Conservation (phyloP, 2,888 invertebrate species). For the Apodemia duryi region DNA sequence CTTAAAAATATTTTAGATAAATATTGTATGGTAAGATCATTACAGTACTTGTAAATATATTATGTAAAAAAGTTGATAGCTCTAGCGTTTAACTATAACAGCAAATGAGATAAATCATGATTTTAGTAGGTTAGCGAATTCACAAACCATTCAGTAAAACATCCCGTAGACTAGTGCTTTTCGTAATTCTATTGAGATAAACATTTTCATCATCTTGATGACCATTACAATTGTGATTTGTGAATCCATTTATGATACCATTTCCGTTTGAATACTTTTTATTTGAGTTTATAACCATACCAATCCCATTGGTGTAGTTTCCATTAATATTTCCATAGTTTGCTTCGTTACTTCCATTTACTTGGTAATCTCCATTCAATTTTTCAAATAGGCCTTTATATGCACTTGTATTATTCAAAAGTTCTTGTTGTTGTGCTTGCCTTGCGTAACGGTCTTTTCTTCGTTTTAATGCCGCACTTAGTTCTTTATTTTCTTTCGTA, state of each 20-base stretch:
- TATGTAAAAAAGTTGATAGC: background rate
- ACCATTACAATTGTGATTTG: constrained; percentile 40
- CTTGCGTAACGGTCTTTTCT: constrained; percentile 90
- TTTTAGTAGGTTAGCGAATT: constrained; percentile 59
- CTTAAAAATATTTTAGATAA: background rate
- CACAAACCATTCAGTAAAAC: constrained; percentile 71
- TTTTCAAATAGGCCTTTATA: constrained; percentile 45
- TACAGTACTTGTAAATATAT: too few relatives aligned
- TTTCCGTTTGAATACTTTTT: constrained; percentile 41
- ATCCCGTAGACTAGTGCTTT: constrained; percentile 49
- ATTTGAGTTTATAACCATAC: constrained; percentile 32
- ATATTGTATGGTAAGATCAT: too few relatives aligned
- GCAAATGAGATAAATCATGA: background rate
- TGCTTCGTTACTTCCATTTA: constrained; percentile 29
- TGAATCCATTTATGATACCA: constrained; percentile 33
- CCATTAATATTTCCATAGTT: constrained; percentile 31
- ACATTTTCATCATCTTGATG: constrained; percentile 47
- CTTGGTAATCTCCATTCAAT: constrained; percentile 17
- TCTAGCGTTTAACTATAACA: constrained; percentile 9
- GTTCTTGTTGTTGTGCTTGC: constrained; percentile 89
- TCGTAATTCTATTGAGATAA: constrained; percentile 36
- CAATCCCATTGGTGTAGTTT: constrained; percentile 29
- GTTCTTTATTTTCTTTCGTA: constrained; percentile 81
- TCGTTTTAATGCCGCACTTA: constrained; percentile 88
- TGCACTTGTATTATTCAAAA: constrained; percentile 54